Base-by-base conservation (phyloP, 2,888 invertebrate species). In the Ophion costatus region DNA sequence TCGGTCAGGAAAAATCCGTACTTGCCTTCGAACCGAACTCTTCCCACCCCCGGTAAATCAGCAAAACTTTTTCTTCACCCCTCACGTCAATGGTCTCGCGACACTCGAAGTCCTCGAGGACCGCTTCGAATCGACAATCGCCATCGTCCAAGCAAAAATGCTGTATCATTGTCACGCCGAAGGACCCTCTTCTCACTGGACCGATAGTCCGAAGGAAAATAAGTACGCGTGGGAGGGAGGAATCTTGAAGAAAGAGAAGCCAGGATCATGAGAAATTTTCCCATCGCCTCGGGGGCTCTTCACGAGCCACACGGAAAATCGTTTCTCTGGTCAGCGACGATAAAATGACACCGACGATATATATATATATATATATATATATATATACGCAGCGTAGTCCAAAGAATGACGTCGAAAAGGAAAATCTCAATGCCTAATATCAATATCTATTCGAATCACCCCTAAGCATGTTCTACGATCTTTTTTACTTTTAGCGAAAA, bases 301-400 rank as follows among this genome's bases (percentile, higher is more conserved):
- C 33, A 45, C 73, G 29, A 78, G 14, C 33, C 56, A 51, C 78
- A 56, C 74, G 63, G 61, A 78, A 66, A 69, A 20, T 81, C 75
- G 66, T 74, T 75, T 51, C 84, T 75, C 57, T 70, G 81, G 84
- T 67, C 76, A 71, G 67, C 22, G 71, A 67, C 73, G 77, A 77
- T 78, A 77, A 78, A 77, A 80, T 69, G 74, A 66, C 71, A 80
- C 24, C 29, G 70, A 63, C 73, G 1, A 24, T 24, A 24, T 24
- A 24, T 24, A 24, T 2, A 24, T 24, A 24, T 2, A 24, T 24
- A 24, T 56, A 7, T 42, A 42, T 45, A n/a, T 45, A 57, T 51
- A 59, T 42, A 66, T 74, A 29, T 22, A 63, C 2, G 51, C 22
- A 67, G 20, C 20, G 17, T 22, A 24, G 29, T 5, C 24, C 56